Percentiles rank a stretch among this genome's conserved stretches.
These are phyloP conservation scores for Macheiramphus alcinus DNA, from an alignment of 2,113 vertebrate genomes.

Conservation along the genomic window DNA sequence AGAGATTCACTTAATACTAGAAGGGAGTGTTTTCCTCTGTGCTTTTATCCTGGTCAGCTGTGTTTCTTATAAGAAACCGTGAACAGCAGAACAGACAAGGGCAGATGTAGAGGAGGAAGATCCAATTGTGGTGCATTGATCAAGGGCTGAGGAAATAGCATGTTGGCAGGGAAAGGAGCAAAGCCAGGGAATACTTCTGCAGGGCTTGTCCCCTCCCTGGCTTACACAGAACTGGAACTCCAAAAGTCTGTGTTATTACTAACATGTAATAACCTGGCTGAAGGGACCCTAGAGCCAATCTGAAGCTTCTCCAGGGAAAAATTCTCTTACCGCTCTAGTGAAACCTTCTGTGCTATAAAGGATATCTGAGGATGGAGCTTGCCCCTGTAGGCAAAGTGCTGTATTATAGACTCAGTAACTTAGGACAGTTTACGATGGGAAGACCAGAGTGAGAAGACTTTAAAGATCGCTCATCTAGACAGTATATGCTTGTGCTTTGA, in stretches of 20 bases:
- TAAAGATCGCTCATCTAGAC: background rate
- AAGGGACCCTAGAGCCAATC: background rate
- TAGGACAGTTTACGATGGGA: background rate
- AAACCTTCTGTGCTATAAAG: background rate
- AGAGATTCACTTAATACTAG: background rate
- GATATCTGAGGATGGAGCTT: background rate
- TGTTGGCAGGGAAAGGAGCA: background rate
- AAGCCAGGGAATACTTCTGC: background rate
- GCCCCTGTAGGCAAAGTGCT: background rate
- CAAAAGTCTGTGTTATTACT: background rate
- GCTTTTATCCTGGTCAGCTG: background rate
- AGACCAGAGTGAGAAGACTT: background rate
- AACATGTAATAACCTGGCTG: background rate
- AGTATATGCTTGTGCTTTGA: background rate
- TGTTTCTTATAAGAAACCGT: fast-evolving
- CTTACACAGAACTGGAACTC: background rate
- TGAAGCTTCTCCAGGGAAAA: background rate
- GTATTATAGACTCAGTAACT: background rate
- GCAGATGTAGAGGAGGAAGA: background rate
- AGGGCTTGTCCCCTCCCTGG: background rate
- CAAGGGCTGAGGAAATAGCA: background rate
- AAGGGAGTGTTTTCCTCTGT: background rate
- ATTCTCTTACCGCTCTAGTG: background rate
- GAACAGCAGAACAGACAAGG: background rate
- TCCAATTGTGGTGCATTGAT: background rate